Conservation (phyloP, 2,888 invertebrate genomes). For the Monoplex corrugatus region DNA sequence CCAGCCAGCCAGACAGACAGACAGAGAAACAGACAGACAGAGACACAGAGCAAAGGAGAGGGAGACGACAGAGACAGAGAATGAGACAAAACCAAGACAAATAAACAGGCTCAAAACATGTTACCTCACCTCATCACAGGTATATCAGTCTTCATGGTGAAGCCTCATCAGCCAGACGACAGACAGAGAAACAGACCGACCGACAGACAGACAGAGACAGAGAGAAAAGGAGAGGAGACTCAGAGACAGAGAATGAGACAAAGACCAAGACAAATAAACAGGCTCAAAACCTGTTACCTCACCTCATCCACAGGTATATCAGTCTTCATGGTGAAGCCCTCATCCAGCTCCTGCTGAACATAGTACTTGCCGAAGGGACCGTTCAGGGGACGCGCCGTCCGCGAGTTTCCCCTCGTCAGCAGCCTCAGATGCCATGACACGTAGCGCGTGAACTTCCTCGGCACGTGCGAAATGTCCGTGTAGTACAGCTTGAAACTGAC, state of each 20-base stretch:
- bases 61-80: no score
- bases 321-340: slow-evolving; percentile 91
- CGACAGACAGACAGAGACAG: background rate
- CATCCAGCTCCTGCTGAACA: slow-evolving; percentile 89
- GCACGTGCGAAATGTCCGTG: slow-evolving; percentile 85
- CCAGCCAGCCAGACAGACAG: no score
- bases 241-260: background rate
- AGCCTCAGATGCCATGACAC: slow-evolving; percentile 73
- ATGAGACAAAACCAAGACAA: no score
- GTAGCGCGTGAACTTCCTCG: slow-evolving; percentile 87
- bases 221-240: background rate
- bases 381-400: slow-evolving; percentile 86
- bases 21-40: no score
- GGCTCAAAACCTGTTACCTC: slow-evolving; percentile 60
- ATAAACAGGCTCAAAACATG: background rate
- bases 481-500: slow-evolving; percentile 87
- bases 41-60: no score
- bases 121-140: slow-evolving; percentile 83
- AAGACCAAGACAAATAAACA: background rate
- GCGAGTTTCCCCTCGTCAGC: slow-evolving; percentile 50
- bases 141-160: slow-evolving; percentile 90
- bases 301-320: slow-evolving; percentile 89
- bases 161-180: no score
- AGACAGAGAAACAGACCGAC: no score
- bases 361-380: slow-evolving; percentile 91